phyloP scores from a whole-genome alignment of 2,113 vertebrate genomes.

The Stictonetta naevosa region DNA sequence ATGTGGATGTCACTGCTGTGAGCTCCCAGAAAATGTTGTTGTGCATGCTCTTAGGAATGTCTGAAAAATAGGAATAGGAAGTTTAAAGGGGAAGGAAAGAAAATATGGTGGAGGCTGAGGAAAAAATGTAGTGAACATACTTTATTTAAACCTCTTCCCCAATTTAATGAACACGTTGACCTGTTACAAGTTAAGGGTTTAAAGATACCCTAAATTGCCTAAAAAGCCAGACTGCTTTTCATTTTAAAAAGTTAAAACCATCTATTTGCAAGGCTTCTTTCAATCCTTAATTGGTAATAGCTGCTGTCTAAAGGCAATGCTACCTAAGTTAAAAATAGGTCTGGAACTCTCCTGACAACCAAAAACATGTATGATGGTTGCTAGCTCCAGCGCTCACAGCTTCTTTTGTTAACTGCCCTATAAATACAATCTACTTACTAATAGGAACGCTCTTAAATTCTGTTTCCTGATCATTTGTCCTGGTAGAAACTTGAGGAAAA shows the following conservation, averaged over 20 bases:
- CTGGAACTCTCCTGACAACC: background rate
- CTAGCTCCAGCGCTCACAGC: background rate
- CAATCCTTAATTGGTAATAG: constrained; percentile 32
- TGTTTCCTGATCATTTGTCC: background rate
- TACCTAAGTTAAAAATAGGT: constrained; percentile 29
- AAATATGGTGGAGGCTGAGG: background rate
- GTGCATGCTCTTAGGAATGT: background rate
- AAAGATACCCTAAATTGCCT: background rate
- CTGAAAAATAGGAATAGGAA: background rate
- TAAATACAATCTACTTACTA: background rate
- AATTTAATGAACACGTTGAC: background rate
- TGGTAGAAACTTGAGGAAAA: background rate
- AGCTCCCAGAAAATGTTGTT: background rate
- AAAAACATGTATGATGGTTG: background rate
- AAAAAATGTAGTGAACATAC: background rate
- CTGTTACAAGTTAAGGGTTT: background rate
- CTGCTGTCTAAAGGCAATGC: background rate
- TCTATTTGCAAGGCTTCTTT: background rate
- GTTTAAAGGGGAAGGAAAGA: background rate
- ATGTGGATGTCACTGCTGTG: background rate
- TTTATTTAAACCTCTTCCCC: background rate
- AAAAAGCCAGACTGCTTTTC: background rate
- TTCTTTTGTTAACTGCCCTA: background rate
- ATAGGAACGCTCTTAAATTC: background rate
- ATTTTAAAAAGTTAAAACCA: background rate